Conservation (phyloP, 2,888 invertebrate genomes). For the Cephus nigrinus region DNA sequence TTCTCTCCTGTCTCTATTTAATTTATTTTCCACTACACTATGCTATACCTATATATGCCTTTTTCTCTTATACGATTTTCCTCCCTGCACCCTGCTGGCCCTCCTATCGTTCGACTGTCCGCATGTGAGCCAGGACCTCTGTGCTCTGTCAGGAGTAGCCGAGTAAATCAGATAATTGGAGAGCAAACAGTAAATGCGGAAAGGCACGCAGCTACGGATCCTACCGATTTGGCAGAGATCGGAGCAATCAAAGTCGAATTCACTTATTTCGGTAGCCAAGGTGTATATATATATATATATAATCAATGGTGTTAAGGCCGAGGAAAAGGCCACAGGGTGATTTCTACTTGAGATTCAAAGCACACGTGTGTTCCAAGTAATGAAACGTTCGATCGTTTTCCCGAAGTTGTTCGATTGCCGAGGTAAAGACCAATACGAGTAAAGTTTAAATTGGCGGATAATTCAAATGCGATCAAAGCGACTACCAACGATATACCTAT, state of each 20-base stretch:
- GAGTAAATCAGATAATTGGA: conserved; percentile 37
- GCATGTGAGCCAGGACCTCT: not conserved
- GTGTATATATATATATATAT: not conserved
- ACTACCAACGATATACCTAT: too few relatives aligned
- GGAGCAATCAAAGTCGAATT: conserved; percentile 36
- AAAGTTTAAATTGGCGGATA: not conserved
- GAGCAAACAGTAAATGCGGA: conserved; percentile 34
- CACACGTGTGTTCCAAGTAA: not conserved
- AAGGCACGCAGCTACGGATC: conserved; percentile 8
- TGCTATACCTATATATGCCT: not conserved
- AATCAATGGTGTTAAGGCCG: not conserved
- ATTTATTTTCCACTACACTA: not conserved
- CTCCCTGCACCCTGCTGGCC: not conserved
- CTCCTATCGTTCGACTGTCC: not conserved
- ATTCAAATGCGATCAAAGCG: not conserved
- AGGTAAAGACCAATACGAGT: not conserved
- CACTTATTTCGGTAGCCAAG: conserved; percentile 32
- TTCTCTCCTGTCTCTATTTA: not conserved
- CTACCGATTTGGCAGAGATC: conserved; percentile 35
- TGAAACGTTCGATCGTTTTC: not conserved
- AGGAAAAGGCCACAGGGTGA: not conserved
- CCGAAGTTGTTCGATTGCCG: not conserved
- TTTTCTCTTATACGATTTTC: not conserved
- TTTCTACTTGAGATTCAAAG: not conserved
- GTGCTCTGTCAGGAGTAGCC: not conserved